Conservation (phyloP, 1,140 invertebrate genomes). For the Charaxes varanes region DNA sequence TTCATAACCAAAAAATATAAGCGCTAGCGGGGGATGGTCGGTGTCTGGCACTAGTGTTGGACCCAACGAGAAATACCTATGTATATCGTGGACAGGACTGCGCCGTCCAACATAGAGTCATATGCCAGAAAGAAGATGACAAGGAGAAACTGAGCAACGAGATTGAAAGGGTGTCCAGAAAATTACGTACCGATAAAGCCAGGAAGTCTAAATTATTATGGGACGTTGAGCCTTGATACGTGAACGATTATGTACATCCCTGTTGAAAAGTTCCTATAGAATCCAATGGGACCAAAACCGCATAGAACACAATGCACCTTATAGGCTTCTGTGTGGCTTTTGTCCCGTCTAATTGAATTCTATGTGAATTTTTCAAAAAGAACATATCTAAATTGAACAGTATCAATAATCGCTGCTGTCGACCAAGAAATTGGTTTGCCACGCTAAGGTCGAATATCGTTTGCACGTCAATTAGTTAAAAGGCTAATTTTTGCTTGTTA, state of each 20-base stretch:
- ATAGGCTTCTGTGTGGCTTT: too few species aligned
- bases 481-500: too few species aligned
- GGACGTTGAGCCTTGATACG: neutral
- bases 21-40: constrained; percentile 57
- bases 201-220: constrained; percentile 21
- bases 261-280: neutral
- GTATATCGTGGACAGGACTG: constrained; percentile 84
- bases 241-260: neutral
- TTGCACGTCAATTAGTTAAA: too few species aligned
- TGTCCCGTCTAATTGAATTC: too few species aligned
- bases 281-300: neutral
- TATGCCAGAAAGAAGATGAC: constrained; percentile 83
- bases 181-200: constrained; percentile 5
- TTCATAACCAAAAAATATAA: too few species aligned
- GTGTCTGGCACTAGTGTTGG: constrained; percentile 61
- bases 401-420: too few species aligned
- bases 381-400: too few species aligned
- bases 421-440: too few species aligned
- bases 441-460: too few species aligned
- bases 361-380: too few species aligned
- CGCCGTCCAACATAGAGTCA: constrained; percentile 76
- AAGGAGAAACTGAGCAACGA: constrained; percentile 79
- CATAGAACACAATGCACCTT: too few species aligned
- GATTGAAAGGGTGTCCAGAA: constrained; percentile 63
- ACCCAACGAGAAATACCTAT: constrained; percentile 77